A percentile compares a stretch with the other conserved stretches of the same genome.
Evolutionary conservation across 2,113 vertebrate species (phyloP).

Genomic region (Chauna torquata): DNA sequence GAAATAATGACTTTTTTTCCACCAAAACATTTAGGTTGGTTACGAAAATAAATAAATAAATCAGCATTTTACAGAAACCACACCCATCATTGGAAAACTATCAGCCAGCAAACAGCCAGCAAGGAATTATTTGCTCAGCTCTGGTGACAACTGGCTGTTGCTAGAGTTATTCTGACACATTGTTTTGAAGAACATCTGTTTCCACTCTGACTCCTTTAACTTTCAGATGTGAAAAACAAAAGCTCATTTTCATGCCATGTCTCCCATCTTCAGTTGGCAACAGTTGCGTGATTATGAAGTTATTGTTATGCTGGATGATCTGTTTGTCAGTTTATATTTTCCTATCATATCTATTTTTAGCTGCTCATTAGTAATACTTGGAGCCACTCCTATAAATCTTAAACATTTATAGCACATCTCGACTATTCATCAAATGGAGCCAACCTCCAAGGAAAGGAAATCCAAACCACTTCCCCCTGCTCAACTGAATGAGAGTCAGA

Average conservation of each 20-base stretch:
- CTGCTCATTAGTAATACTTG: conserved; percentile 54
- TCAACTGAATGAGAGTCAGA: conserved; percentile 62
- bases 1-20: not conserved
- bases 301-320: conserved; percentile 55
- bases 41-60: not conserved
- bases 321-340: conserved; percentile 59
- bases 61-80: not conserved
- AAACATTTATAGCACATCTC: conserved; percentile 65
- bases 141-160: conserved; percentile 10
- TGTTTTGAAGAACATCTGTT: conserved; percentile 59
- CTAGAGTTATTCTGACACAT: conserved; percentile 42
- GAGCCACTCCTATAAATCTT: conserved; percentile 52
- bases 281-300: conserved; percentile 32
- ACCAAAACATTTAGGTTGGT: not conserved
- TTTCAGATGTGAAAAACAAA: conserved; percentile 70
- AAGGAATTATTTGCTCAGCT: conserved; percentile 47
- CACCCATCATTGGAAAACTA: not conserved
- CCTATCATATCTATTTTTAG: conserved; percentile 70
- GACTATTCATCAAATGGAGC: conserved; percentile 58
- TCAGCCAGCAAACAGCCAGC: not conserved
- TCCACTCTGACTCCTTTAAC: conserved; percentile 49
- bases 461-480: conserved; percentile 54
- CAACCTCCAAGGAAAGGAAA: conserved; percentile 64
- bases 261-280: conserved; percentile 59
- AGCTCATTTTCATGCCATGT: conserved; percentile 57